Conservation (phyloP, 2,888 invertebrate species). For the Caenorhabditis auriculariae region DNA sequence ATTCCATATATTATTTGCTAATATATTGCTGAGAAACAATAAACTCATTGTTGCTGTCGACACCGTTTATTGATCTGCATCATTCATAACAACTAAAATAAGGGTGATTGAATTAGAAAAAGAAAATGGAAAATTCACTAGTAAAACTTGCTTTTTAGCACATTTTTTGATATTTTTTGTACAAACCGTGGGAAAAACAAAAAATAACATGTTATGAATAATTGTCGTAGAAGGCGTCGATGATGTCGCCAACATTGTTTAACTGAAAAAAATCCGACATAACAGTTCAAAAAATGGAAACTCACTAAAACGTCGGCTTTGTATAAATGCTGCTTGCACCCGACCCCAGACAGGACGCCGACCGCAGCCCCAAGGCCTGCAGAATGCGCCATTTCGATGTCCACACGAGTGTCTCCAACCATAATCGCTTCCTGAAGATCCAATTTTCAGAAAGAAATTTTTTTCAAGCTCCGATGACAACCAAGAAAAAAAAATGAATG, state of each 20-base stretch:
- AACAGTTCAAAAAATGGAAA: background rate
- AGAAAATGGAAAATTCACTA: too few species aligned
- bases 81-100: too few species aligned
- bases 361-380: conserved; percentile 65
- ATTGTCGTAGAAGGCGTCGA: conserved; percentile 18
- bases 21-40: too few species aligned
- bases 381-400: conserved; percentile 66
- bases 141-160: too few species aligned
- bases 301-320: conserved; percentile 54
- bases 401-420: conserved; percentile 67
- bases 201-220: too few species aligned
- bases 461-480: background rate
- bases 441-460: background rate
- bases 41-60: too few species aligned
- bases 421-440: conserved; percentile 62
- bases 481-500: too few species aligned
- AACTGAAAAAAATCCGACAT: background rate
- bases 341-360: conserved; percentile 66
- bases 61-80: too few species aligned
- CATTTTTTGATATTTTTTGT: too few species aligned
- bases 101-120: too few species aligned
- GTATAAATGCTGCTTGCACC: conserved; percentile 51
- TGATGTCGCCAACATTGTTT: conserved; percentile 21
- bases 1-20: too few species aligned
- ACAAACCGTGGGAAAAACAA: too few species aligned